phyloP scores from a whole-genome alignment of 2,113 vertebrate genomes.

The Scomber japonicus region DNA sequence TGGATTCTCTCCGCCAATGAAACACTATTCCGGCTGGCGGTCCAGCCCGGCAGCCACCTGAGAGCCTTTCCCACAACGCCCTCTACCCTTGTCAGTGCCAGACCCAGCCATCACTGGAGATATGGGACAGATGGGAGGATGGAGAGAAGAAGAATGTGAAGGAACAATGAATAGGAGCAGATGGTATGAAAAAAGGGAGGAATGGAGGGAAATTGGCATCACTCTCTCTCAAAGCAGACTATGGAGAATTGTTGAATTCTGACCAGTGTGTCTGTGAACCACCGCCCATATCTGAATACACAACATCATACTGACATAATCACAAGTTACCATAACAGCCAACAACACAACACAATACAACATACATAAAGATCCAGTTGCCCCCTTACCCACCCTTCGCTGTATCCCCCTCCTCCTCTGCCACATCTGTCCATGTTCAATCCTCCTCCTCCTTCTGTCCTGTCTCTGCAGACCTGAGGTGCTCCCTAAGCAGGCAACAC shows the following conservation, averaged over 20 bases:
- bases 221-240: constrained; percentile 26
- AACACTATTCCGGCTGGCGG: constrained; percentile 77
- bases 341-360: constrained; percentile 35
- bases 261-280: constrained; percentile 47
- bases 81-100: constrained; percentile 51
- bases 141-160: constrained; percentile 44
- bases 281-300: constrained; percentile 58
- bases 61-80: constrained; percentile 77
- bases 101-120: constrained; percentile 51
- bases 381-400: constrained; percentile 24
- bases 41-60: constrained; percentile 71
- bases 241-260: constrained; percentile 65
- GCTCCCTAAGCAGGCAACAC: constrained; percentile 58
- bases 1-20: constrained; percentile 85
- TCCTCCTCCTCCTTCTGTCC: constrained; percentile 6
- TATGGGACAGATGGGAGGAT: constrained; percentile 67
- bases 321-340: constrained; percentile 57
- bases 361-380: constrained; percentile 33
- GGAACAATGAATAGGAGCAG: constrained; percentile 62
- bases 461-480: constrained; percentile 8
- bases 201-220: constrained; percentile 26
- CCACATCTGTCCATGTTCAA: constrained; percentile 47
- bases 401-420: constrained; percentile 23
- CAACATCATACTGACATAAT: constrained; percentile 41
- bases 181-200: constrained; percentile 50